Conservation (phyloP, 53 echinoderm and acorn worm genomes). For the Echinarachnius parma region DNA sequence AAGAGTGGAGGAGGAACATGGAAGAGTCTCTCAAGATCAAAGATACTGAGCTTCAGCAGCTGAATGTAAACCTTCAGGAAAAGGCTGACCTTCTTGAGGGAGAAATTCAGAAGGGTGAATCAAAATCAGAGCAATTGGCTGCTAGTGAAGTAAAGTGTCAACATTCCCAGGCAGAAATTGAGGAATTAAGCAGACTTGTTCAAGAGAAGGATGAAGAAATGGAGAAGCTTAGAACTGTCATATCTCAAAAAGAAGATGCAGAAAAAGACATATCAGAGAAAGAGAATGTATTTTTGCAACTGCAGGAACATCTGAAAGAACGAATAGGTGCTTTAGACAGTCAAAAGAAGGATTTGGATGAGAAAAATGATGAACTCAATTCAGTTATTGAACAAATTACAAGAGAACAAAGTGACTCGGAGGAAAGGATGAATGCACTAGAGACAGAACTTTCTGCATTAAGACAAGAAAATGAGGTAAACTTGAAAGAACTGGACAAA, state of each 20-base stretch:
- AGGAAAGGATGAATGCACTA: background rate
- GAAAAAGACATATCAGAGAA: background rate
- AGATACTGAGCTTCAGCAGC: conserved; percentile 28
- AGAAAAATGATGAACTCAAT: background rate
- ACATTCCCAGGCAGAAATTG: background rate
- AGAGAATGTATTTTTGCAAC: background rate
- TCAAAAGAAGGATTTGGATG: no score
- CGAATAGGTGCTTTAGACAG: no score
- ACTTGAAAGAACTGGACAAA: no score
- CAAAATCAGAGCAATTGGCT: background rate
- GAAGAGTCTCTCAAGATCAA: conserved; percentile 1
- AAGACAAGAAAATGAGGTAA: background rate
- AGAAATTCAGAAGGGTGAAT: background rate
- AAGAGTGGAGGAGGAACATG: conserved; percentile 2
- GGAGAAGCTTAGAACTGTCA: conserved; percentile 1
- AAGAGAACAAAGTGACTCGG: background rate
- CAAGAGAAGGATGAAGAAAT: background rate
- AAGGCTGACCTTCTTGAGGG: background rate
- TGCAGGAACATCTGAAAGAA: background rate
- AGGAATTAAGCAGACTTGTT: background rate
- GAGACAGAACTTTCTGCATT: background rate
- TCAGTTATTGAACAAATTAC: background rate
- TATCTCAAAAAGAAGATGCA: conserved; percentile 18
- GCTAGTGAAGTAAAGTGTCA: conserved; percentile 2
- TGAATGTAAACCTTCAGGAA: conserved; percentile 17